Percentiles rank a stretch among this genome's conserved stretches.
Evolutionary conservation across 2,888 invertebrate genomes (phyloP).

Genomic region (Platerodrilus igneus): DNA sequence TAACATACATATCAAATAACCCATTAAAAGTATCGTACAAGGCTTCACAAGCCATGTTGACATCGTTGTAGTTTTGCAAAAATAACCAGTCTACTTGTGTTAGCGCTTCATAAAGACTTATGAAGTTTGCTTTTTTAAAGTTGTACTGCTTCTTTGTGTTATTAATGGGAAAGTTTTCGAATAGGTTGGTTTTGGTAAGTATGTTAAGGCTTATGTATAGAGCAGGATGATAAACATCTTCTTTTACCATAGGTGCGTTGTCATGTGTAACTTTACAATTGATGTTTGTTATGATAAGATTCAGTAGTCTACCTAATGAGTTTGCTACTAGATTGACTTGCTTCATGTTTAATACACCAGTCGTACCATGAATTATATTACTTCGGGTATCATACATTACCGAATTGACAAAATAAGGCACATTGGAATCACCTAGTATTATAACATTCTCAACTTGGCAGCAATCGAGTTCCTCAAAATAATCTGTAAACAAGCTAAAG

Average conservation of each 20-base stretch:
- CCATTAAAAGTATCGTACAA: background rate
- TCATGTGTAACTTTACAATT: background rate
- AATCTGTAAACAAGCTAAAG: background rate
- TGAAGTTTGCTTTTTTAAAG: background rate
- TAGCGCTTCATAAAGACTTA: background rate
- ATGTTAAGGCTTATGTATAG: background rate
- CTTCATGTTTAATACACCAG: background rate
- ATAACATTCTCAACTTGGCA: background rate
- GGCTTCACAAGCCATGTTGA: background rate
- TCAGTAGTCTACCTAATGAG: background rate
- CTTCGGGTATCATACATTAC: background rate
- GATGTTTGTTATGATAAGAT: background rate
- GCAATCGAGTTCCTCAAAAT: background rate
- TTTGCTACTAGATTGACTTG: background rate
- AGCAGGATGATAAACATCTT: slow-evolving; percentile 2
- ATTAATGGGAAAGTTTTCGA: background rate
- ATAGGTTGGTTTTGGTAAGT: background rate
- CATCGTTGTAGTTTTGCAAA: background rate
- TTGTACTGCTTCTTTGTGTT: background rate
- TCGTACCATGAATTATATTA: background rate
- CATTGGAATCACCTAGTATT: slow-evolving; percentile 4
- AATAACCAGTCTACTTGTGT: background rate
- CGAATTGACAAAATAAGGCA: background rate
- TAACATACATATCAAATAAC: background rate
- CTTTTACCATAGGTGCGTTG: background rate